Conservation (phyloP, 1,140 invertebrate species). For the Platorchestia sp. region DNA sequence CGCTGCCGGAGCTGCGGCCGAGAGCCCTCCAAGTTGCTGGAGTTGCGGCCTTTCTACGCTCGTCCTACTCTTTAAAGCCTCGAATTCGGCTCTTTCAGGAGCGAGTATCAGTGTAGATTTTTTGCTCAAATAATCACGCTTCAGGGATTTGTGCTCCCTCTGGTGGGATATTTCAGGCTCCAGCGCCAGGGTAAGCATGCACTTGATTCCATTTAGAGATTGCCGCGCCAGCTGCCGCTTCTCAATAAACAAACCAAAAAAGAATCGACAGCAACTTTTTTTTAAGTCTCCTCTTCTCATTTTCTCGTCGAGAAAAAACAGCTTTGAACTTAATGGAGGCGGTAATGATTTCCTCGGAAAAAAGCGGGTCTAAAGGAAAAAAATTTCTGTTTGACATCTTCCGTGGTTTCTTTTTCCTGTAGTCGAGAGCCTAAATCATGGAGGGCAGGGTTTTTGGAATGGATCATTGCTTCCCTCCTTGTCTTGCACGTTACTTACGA, state of each 20-base stretch:
- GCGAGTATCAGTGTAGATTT: constrained; percentile 44
- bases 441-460: neutral
- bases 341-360: constrained; percentile 27
- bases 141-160: constrained; percentile 26
- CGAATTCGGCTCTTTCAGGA: constrained; percentile 16
- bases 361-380: neutral
- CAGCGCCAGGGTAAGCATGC: constrained; percentile 38
- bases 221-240: constrained; percentile 42
- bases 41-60: neutral
- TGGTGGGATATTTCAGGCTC: constrained; percentile 34
- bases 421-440: neutral
- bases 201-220: constrained; percentile 50
- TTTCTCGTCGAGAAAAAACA: constrained; percentile 21
- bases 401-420: neutral
- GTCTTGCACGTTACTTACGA: neutral
- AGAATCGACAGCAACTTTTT: neutral
- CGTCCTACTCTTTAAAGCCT: neutral
- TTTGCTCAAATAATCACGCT: constrained; percentile 52
- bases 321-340: constrained; percentile 47
- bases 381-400: neutral
- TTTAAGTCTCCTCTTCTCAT: constrained; percentile 25
- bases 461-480: neutral
- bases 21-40: constrained; percentile 10
- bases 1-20: neutral
- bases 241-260: constrained; percentile 11